phyloP scores from a whole-genome alignment of 2,888 invertebrate genomes.

The Gryllus longicercus region DNA sequence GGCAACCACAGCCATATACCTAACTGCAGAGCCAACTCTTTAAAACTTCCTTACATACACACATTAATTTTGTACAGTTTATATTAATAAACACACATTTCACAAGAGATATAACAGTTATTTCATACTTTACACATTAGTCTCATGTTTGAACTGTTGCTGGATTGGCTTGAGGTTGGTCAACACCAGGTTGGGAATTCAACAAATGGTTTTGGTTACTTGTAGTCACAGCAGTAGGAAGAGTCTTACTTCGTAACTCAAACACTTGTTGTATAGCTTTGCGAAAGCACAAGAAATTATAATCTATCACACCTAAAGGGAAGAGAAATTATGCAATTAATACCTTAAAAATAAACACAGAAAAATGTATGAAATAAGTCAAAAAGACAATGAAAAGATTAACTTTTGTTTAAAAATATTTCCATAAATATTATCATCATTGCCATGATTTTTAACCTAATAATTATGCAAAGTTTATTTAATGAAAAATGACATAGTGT shows the following conservation, averaged over 20 bases:
- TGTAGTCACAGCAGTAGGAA: constrained; percentile 48
- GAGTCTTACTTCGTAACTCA: constrained; percentile 72
- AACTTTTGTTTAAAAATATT: not conserved
- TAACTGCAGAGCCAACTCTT: too few species aligned
- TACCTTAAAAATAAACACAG: not conserved
- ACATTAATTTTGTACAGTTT: too few species aligned
- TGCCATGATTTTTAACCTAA: too few species aligned
- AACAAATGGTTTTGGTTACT: constrained; percentile 41
- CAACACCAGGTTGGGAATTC: not conserved
- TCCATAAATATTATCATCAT: too few species aligned
- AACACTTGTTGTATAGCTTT: constrained; percentile 95
- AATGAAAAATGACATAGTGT: too few species aligned
- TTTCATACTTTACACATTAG: not conserved
- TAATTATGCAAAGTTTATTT: too few species aligned
- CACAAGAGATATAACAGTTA: not conserved
- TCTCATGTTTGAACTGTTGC: not conserved
- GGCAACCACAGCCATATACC: too few species aligned
- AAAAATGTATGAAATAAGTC: not conserved
- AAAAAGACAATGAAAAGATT: constrained; percentile 25
- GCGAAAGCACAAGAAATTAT: constrained; percentile 96
- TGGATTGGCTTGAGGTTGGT: not conserved
- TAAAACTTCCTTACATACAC: too few species aligned
- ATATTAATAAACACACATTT: too few species aligned
- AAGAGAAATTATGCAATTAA: not conserved
- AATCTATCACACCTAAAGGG: constrained; percentile 88